Base-by-base conservation (phyloP, 2,888 invertebrate species). In the Drosophila borealis region DNA sequence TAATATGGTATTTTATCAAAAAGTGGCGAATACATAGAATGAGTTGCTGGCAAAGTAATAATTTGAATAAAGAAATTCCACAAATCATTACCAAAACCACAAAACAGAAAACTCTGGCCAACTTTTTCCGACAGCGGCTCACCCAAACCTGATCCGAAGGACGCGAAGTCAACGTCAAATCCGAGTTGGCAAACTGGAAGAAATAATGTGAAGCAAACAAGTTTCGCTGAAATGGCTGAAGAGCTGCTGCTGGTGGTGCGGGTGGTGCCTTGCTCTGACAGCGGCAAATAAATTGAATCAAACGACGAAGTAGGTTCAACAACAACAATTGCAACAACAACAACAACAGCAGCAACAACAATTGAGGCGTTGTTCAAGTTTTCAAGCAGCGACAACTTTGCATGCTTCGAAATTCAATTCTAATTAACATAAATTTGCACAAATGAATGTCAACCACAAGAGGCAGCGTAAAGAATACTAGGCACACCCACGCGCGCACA, bases 371-470 rank as follows among this genome's bases (percentile, higher is more conserved):
- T 36, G 36, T 36, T 46, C 46, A 63, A 63, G 63, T 69, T 67
- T 66, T 53, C 48, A 57, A 65, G 56, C 64, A 17, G 74, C 51
- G 51, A 54, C 55, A 76, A 81, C 74, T 85, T 83, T 88, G 85
- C 81, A 80, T 83, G 76, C 81, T 74, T 83, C 78, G 80, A 86
- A 88, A 86, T 87, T 88, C 86, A 84, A 86, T 88, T 87, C 84
- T 88, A 88, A 86, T 86, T 86, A 86, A 88, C 86, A 86, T 86
- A 86, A 86, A 86, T 86, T 86, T 86, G 71, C 84, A 86, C 86
- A 86, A 87, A 86, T 86, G 82, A 88, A 84, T 86, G 88, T 88
- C 86, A 88, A 86, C 88, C 85, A 70, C 85, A 83, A 83, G 70
- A 71, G 77, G 70, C 72, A 61, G 60, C 62, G 42, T 25, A 45